Evolutionary conservation across 1,140 invertebrate species (phyloP).

Genomic region (Leptopilina boulardi): DNA sequence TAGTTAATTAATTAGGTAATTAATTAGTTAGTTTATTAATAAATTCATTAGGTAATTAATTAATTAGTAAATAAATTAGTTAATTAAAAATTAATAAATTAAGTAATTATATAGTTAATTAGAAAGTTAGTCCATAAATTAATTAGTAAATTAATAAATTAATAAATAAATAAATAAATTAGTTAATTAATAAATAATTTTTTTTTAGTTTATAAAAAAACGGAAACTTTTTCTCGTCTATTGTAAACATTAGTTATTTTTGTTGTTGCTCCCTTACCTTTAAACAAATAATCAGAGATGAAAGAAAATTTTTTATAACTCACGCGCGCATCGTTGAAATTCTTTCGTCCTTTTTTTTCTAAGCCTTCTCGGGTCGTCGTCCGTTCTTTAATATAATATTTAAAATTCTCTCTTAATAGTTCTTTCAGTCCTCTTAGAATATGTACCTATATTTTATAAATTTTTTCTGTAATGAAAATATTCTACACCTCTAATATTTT

Average conservation of each 20-base stretch:
- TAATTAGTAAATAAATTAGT: no score
- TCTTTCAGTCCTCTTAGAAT: background rate
- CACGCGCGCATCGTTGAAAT: background rate
- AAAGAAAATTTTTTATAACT: background rate
- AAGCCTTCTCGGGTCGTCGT: background rate
- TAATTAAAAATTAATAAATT: no score
- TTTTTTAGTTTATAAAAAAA: background rate
- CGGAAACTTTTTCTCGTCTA: background rate
- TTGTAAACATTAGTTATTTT: slow-evolving; percentile 2
- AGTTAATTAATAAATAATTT: no score
- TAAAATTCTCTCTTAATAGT: background rate
- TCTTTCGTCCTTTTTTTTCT: background rate
- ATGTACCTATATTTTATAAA: background rate
- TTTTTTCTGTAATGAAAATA: background rate
- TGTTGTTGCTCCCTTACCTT: background rate
- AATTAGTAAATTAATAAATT: no score
- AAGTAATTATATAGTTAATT: no score
- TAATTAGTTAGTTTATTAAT: no score
- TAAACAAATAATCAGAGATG: slow-evolving; percentile 4
- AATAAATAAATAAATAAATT: no score
- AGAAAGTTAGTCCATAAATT: no score
- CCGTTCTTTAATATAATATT: slow-evolving; percentile 7
- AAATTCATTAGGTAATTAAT: no score
- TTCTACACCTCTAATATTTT: no score
- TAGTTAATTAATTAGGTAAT: no score